Percentiles rank a stretch among this genome's conserved stretches.
Evolutionary conservation across 2,113 vertebrate genomes (phyloP).

Genomic region (Colaptes auratus): DNA sequence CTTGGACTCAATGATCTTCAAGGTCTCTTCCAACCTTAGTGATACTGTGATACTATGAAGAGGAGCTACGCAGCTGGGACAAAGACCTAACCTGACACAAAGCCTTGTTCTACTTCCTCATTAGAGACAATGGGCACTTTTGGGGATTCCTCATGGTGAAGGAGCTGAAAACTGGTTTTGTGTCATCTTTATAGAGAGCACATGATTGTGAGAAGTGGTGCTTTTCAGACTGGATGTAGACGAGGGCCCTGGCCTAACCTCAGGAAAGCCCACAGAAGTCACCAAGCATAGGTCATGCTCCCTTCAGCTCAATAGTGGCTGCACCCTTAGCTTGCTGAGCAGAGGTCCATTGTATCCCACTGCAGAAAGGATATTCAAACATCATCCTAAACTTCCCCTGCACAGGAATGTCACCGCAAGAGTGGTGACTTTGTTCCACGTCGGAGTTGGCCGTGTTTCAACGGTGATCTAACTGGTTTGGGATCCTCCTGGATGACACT

Average conservation of each 20-base stretch:
- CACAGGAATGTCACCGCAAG: not conserved
- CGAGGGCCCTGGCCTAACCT: not conserved
- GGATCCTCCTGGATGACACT: slow-evolving; percentile 29
- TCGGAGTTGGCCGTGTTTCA: not conserved
- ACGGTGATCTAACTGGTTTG: slow-evolving; percentile 50
- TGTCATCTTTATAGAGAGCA: not conserved
- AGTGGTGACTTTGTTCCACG: slow-evolving; percentile 16
- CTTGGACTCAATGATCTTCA: too few species aligned
- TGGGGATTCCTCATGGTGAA: not conserved
- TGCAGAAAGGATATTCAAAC: not conserved
- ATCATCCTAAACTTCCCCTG: not conserved
- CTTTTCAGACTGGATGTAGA: not conserved
- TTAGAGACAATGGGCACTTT: not conserved
- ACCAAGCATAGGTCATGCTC: not conserved
- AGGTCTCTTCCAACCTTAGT: too few species aligned
- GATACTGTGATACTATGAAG: too few species aligned
- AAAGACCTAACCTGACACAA: not conserved
- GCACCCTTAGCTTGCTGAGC: not conserved
- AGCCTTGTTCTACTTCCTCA: not conserved
- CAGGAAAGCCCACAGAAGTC: not conserved
- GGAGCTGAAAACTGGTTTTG: not conserved
- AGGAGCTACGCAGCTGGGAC: not conserved
- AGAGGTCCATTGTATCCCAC: not conserved
- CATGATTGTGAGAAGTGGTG: not conserved
- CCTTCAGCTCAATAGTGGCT: not conserved